Conservation (phyloP, 1,140 invertebrate genomes). For the Drosophila pallidifrons region DNA sequence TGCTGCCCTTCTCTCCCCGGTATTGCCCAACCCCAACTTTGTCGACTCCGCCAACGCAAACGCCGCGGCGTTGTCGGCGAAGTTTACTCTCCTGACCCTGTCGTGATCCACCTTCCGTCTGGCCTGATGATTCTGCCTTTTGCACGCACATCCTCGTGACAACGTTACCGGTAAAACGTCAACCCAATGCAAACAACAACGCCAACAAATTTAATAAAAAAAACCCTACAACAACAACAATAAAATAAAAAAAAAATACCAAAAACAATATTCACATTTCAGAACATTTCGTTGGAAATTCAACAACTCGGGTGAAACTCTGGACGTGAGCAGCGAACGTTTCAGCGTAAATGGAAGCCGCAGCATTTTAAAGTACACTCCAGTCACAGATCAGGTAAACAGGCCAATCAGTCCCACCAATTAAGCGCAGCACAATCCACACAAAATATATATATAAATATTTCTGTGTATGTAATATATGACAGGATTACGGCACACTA, state of each 20-base stretch:
- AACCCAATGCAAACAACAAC: constrained; percentile 67
- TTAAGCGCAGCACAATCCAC: constrained; percentile 28
- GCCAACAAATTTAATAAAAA: constrained; percentile 28
- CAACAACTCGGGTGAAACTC: constrained; percentile 94
- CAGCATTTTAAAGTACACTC: constrained; percentile 90
- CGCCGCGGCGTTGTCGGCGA: too few relatives aligned
- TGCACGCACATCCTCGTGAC: constrained; percentile 47
- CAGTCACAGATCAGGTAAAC: constrained; percentile 87
- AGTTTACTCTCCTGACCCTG: not conserved
- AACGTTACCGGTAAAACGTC: constrained; percentile 76
- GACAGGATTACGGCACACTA: constrained; percentile 89
- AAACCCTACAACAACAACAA: constrained; percentile 26
- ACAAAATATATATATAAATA: not conserved
- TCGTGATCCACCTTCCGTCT: constrained; percentile 24
- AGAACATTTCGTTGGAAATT: constrained; percentile 95
- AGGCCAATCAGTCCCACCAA: constrained; percentile 17
- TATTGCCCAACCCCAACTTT: not conserved
- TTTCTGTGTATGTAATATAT: constrained; percentile 24
- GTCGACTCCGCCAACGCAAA: too few relatives aligned
- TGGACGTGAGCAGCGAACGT: constrained; percentile 90
- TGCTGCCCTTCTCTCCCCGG: constrained; percentile 12
- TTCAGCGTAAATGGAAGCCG: constrained; percentile 89
- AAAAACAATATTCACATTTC: constrained; percentile 37
- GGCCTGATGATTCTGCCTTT: constrained; percentile 51
- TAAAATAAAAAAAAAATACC: constrained; percentile 19